Percentiles rank a stretch among this genome's conserved stretches.
Conservation (phyloP, 2,888 invertebrate genomes). For the Ferrisia virgata region DNA sequence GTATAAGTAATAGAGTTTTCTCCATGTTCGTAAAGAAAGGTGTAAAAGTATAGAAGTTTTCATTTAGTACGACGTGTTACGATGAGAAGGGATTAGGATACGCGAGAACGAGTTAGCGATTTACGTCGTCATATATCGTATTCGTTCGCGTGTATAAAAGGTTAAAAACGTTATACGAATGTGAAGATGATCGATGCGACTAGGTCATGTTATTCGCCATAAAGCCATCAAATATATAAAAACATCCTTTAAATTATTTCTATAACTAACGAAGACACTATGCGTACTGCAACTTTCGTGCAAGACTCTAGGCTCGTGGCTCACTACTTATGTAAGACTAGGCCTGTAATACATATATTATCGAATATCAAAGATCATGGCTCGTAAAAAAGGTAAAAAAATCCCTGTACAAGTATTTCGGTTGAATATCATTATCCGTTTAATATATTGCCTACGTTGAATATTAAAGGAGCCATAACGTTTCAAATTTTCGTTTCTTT, state of each 20-base stretch:
- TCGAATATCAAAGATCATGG: background rate
- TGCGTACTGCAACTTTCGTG: background rate
- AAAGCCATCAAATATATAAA: background rate
- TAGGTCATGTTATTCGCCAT: background rate
- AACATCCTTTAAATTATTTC: conserved; percentile 1
- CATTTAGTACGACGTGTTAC: background rate
- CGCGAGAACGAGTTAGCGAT: background rate
- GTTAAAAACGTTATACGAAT: background rate
- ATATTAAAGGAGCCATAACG: background rate
- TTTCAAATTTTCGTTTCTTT: background rate
- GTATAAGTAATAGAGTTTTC: background rate
- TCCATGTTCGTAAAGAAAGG: background rate
- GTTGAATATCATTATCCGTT: background rate
- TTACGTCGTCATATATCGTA: background rate
- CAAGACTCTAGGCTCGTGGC: too few species aligned
- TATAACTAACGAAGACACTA: background rate
- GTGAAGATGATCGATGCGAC: conserved; percentile 8
- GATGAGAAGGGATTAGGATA: background rate
- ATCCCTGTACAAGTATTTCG: background rate
- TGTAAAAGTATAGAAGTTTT: background rate
- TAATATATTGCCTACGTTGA: background rate
- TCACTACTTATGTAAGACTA: too few species aligned
- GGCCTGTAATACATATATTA: background rate
- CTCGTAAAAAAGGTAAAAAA: background rate
- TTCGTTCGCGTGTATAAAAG: background rate